Base-by-base conservation (phyloP, 1,140 invertebrate genomes). In the Dermatophagoides farinae region DNA sequence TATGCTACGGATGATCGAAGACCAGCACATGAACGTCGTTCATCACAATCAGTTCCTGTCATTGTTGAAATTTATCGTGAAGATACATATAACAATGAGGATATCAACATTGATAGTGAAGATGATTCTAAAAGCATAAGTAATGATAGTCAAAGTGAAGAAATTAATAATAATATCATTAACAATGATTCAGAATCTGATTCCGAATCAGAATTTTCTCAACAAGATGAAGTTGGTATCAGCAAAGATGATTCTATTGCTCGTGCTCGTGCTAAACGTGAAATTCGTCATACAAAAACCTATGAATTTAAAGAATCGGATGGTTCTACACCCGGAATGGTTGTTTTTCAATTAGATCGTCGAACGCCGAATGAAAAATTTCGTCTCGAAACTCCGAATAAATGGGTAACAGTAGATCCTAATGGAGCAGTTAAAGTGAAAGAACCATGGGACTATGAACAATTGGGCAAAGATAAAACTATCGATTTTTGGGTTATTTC, bases 371-470 rank as follows among this genome's bases (percentile, higher is more conserved):
- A 84, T 66, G 88, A 93, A 70, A 87, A 84, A 11, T 93, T 90
- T 70, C 90, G 90, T 74, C 88, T 93, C 66, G 86, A 89, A 71
- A 90, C 88, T 74, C 82, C 84, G 50, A 67, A 66, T 37, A 60
- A 65, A 25, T 93, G 88, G 88, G 87, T 93, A 25, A 88, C 84
- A 14, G 88, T 93, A 41, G 86, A 87, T 70, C 78, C 83, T 9
- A 89, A 86, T 73, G 88, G 88, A 61, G 85, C 86, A 37, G 88
- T 93, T 61, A 80, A 82, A 66, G 87, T 93, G 41, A 90, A 89
- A 73, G 87, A 89, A 78, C 89, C 89, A 77, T 93, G 88, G 88
- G 88, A 93, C 76, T 93, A 88, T 72, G 89, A 93, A 69, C 87
- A 91, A 67, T 72, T 93, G 4, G 88, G 87, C n/a, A 86, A 86